These are phyloP conservation scores for Sylvia borin DNA, from an alignment of 2,797 vertebrate species.

Conservation along the genomic window DNA sequence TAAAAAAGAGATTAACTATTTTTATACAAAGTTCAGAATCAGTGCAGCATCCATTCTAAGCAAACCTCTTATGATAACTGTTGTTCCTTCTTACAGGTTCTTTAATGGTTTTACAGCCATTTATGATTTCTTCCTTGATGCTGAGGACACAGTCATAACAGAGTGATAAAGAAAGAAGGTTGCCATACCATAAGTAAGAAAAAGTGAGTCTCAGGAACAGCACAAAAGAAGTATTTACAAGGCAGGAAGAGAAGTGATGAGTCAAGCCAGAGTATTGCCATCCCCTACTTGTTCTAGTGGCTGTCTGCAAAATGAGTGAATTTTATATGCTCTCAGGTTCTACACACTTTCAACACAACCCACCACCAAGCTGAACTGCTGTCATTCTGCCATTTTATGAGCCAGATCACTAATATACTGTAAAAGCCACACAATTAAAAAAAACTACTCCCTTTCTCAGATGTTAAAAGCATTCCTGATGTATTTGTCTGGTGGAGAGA, in stretches of 20 bases:
- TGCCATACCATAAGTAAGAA: background rate
- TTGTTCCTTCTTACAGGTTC: background rate
- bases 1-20: background rate
- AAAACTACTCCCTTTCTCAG: background rate
- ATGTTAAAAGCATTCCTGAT: background rate
- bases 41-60: background rate
- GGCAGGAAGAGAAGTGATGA: background rate
- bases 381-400: background rate
- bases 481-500: background rate
- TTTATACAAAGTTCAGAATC: background rate
- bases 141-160: background rate
- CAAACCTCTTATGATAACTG: background rate
- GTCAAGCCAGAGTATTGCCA: background rate
- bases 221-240: background rate
- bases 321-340: background rate
- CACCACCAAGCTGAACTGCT: background rate
- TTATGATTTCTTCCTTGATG: background rate
- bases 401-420: background rate
- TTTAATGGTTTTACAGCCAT: background rate
- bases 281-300: background rate
- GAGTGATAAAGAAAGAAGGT: background rate
- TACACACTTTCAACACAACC: background rate
- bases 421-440: background rate
- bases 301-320: background rate
- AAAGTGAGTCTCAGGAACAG: background rate